Evolutionary conservation across 2,113 vertebrate species (phyloP).

Genomic region (Oenanthe melanoleuca): DNA sequence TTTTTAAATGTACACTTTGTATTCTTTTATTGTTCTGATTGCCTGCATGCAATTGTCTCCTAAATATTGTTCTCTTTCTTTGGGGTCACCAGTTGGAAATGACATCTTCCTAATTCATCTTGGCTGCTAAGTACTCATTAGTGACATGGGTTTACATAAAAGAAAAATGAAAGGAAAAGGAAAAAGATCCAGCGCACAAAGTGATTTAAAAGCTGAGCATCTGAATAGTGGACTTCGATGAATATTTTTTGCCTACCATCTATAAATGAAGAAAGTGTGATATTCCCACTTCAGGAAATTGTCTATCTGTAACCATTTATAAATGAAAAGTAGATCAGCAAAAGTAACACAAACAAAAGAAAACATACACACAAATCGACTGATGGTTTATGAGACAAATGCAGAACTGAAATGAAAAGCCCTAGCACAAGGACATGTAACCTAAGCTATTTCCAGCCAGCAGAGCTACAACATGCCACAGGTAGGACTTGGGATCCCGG

Average conservation of each 20-base stretch:
- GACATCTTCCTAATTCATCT: neutral
- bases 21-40: neutral
- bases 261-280: neutral
- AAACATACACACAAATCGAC: rapidly evolving
- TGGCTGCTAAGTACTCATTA: neutral
- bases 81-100: neutral
- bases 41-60: neutral
- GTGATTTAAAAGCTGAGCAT: neutral
- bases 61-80: neutral
- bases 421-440: rapidly evolving
- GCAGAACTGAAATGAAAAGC: neutral
- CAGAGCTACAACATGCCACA: neutral
- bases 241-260: neutral
- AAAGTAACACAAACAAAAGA: neutral
- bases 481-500: neutral
- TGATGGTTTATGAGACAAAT: neutral
- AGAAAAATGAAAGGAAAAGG: neutral
- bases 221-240: neutral
- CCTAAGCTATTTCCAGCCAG: neutral
- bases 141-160: neutral
- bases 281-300: neutral
- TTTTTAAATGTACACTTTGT: neutral
- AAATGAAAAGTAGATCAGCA: neutral
- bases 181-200: neutral
- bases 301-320: neutral